Evolutionary conservation across 2,888 invertebrate genomes (phyloP).

Genomic region (Hydriomena furcata): DNA sequence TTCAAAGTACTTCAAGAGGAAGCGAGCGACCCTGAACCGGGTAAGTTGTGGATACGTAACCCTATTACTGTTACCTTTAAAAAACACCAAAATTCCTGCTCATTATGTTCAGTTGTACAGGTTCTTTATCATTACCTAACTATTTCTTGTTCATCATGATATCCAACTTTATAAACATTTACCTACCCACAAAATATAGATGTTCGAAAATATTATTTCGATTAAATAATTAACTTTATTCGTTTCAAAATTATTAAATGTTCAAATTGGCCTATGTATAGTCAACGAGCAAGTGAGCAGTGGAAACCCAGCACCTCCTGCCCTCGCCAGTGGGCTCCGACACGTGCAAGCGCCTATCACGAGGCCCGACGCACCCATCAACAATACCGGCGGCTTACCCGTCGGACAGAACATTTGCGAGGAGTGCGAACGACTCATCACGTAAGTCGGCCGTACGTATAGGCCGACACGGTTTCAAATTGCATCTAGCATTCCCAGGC

Average conservation of each 20-base stretch:
- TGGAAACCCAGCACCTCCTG: constrained; percentile 40
- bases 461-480: constrained; percentile 86
- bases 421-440: constrained; percentile 98
- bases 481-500: constrained; percentile 28
- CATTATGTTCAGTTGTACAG: not conserved
- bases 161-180: constrained; percentile 9
- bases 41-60: constrained; percentile 71
- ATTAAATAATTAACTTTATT: not conserved
- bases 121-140: too few relatives aligned
- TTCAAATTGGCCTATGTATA: constrained; percentile 52
- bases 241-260: constrained; percentile 39
- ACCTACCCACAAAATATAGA: too few relatives aligned
- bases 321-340: constrained; percentile 83
- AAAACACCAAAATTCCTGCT: not conserved
- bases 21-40: constrained; percentile 91
- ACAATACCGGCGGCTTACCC: constrained; percentile 89
- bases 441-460: constrained; percentile 92
- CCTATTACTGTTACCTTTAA: not conserved
- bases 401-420: constrained; percentile 97
- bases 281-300: constrained; percentile 22
- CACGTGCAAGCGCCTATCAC: constrained; percentile 91
- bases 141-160: not conserved
- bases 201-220: not conserved
- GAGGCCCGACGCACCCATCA: constrained; percentile 83
- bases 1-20: constrained; percentile 95